A percentile compares a stretch with the other conserved stretches of the same genome.
Conservation (phyloP, 2,797 vertebrate species). For the Thalassophryne amazonica region DNA sequence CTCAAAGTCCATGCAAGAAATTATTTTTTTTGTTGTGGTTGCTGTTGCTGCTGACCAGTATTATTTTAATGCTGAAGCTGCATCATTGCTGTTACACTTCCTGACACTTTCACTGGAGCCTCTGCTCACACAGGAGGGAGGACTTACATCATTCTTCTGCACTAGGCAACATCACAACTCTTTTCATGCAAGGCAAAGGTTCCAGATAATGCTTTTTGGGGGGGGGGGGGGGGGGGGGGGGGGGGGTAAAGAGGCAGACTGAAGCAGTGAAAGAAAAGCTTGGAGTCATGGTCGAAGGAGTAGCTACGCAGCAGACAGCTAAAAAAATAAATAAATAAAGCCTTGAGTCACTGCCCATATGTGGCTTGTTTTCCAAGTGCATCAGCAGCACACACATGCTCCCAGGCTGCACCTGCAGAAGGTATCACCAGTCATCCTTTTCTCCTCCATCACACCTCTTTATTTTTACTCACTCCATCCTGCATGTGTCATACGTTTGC, state of each 20-base stretch:
- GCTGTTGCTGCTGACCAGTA: too few species aligned
- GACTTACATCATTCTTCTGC: conserved; percentile 51
- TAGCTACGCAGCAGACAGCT: conserved; percentile 53
- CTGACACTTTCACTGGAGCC: conserved; percentile 46
- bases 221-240: neutral
- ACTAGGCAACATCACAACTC: conserved; percentile 45
- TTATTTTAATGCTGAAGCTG: too few species aligned
- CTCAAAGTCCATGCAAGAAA: too few species aligned
- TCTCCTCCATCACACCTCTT: conserved; percentile 4
- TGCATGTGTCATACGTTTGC: conserved; percentile 38
- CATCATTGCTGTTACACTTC: conserved; percentile 12
- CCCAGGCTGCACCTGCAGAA: conserved; percentile 62
- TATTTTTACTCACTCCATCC: conserved; percentile 3
- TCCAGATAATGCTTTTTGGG: conserved; percentile 13
- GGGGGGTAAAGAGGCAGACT: conserved; percentile 14
- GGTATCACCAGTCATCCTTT: conserved; percentile 26
- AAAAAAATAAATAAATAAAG: too few species aligned
- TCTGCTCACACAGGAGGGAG: conserved; percentile 33
- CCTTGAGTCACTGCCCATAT: conserved; percentile 73
- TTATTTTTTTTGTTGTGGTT: too few species aligned
- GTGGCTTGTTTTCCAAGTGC: conserved; percentile 69
- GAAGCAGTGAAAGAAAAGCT: conserved; percentile 20
- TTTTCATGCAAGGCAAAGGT: too few species aligned
- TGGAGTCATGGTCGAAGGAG: conserved; percentile 42
- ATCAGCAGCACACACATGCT: conserved; percentile 62